Evolutionary conservation across 2,113 vertebrate species (phyloP), one percentile per base, ranked within the genome.

Genomic region (Aplodontia rufa): DNA sequence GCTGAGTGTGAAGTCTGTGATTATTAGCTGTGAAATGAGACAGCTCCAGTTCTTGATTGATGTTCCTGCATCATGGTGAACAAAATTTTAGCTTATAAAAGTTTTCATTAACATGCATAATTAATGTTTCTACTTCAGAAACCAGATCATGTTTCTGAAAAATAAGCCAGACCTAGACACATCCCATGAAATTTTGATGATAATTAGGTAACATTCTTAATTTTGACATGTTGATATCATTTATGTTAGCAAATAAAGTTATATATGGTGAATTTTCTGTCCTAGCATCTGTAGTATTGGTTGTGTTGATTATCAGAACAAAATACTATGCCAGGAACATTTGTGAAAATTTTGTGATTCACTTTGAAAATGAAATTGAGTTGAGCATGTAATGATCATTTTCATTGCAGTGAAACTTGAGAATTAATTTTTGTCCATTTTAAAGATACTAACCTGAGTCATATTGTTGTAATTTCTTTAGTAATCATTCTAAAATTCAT

Each of bases 331-430:
- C 6, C 6, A 45, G 58, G 7, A 83, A 55, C 4, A 83, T 19
- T 90, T 72, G 28, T 72, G 6, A 55, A n/a, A 14, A n/a, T n/a
- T 19, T n/a, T 68, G 19, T 68, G 60, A 51, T 78, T 95, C 40
- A 51, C 11, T 66, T 51, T 69, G 19, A 82, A 91, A 91, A 53
- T 88, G 88, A 96, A 91, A 47, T 69, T 95, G 14, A 89, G 49
- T 66, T n/a, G 28, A 47, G 30, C 3, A 87, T 8, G 42, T 74
- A 74, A 62, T 35, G 19, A 6, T 6, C 28, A 75, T 40, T 87
- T 24, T 51, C 35, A 76, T 51, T 64, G 22, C 87, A 32, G 79
- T 22, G 10, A 45, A 80, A 80, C 30, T 75, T 66, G 28, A 64
- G 32, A 82, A 47, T 81, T 17, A 1, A n/a, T n/a, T 66, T 71